Evolutionary conservation across 2,797 vertebrate species (phyloP).

Genomic region (Sebastes baramenuke): DNA sequence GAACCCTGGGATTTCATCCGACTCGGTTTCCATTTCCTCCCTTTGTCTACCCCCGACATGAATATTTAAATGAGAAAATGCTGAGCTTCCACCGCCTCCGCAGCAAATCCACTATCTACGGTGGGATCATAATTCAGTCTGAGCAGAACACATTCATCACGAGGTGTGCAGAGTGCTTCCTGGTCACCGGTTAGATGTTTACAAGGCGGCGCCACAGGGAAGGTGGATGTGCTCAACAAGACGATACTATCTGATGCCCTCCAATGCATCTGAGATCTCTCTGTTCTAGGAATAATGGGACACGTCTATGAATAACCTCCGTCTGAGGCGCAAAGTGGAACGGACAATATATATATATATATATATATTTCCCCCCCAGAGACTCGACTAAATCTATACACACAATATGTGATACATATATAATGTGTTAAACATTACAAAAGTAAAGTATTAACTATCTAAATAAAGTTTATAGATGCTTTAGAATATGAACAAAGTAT

Average conservation of each 20-base stretch:
- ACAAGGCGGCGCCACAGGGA: constrained; percentile 22
- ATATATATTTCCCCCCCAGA: no score
- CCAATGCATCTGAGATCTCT: background rate
- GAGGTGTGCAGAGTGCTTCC: background rate
- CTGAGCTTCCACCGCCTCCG: constrained; percentile 21
- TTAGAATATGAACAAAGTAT: no score
- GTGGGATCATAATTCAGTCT: constrained; percentile 37
- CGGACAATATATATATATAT: background rate
- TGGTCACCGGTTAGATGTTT: constrained; percentile 31
- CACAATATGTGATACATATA: no score
- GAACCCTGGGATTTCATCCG: constrained; percentile 49
- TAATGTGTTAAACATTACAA: no score
- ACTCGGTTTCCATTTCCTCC: constrained; percentile 49
- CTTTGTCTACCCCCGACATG: constrained; percentile 42
- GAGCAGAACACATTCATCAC: constrained; percentile 38
- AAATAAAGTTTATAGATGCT: no score
- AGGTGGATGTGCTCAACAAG: constrained; percentile 5
- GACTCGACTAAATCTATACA: no score
- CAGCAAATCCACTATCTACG: constrained; percentile 25
- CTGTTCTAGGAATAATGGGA: background rate
- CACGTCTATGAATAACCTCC: background rate
- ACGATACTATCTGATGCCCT: constrained; percentile 11
- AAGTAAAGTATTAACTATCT: no score
- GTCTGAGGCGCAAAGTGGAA: background rate
- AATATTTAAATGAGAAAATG: constrained; percentile 64